Base-by-base conservation (phyloP, 2,888 invertebrate species). In the Euspilapteryx auroguttella region DNA sequence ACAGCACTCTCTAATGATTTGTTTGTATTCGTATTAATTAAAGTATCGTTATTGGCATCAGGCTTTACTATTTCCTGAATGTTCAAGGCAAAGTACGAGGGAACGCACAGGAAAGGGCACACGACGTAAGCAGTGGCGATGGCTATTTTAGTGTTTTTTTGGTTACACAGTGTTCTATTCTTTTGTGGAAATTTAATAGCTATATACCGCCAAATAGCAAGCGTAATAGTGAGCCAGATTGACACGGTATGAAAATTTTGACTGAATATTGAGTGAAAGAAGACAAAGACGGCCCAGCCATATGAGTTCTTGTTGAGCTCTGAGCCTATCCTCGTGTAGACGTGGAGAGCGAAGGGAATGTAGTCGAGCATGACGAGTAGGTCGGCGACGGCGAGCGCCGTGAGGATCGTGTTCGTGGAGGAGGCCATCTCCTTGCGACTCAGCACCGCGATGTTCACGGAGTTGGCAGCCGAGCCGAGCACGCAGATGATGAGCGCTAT, bases 281-380 rank as follows among this genome's bases (percentile, higher is more conserved):
- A 81, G 8, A 92, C 87, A 53, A 88, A 92, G 17, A 87, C 79
- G 0, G 89, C 86, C 87, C 90, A 90, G 2, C 81, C 79, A 54
- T 90, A 92, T 0, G 71, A 68, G 40, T 73, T 65, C 14, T 55
- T 50, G 36, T 75, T 71, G 13, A 69, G 54, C 30, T 56, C 65
- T 11, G 69, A 59, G 3, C 71, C 68, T 12, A 76, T 69, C 26
- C 82, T 78, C 12, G 89, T 79, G 48, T 87, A 89, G 35, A 85
- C 83, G 53, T 92, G 89, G 32, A 88, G 80, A 2, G 90, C 86
- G 51, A 90, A 91, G 0, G 95, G 94, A 34, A 96, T 87, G 61
- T 95, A 96, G 47, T 93, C 93, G 44, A 95, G 78, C 87, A 96
- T 95, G 21, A 95, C 94, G 12, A 94, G 78, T 24, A 96, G 79